These are phyloP conservation scores for Lasaia peninsularis DNA, from an alignment of 1,140 invertebrate genomes.

Conservation along the genomic window DNA sequence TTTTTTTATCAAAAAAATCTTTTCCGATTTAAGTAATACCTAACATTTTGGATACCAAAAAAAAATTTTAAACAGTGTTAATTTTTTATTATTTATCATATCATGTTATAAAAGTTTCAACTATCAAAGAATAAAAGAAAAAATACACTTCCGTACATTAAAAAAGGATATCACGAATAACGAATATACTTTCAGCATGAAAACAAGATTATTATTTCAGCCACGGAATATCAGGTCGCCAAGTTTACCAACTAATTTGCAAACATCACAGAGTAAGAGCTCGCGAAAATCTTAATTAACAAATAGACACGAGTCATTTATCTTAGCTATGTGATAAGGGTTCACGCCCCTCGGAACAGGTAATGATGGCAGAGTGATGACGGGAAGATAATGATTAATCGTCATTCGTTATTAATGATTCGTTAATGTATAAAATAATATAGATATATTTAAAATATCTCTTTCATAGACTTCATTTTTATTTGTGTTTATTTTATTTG, in stretches of 20 bases:
- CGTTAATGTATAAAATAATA: conserved; percentile 9
- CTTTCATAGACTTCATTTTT: neutral
- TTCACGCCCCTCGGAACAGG: conserved; percentile 44
- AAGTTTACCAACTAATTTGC: conserved; percentile 43
- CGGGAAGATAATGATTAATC: conserved; percentile 55
- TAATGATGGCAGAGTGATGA: conserved; percentile 51
- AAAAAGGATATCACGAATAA: neutral
- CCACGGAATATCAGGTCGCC: neutral
- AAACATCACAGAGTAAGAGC: conserved; percentile 61
- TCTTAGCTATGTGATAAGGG: conserved; percentile 65
- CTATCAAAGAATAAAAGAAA: no score
- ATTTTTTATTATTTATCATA: no score
- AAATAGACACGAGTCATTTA: conserved; percentile 65
- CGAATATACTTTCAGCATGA: no score
- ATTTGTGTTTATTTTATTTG: neutral
- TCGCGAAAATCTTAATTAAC: conserved; percentile 76
- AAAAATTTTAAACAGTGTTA: no score
- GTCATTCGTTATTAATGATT: conserved; percentile 40
- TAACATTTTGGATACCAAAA: no score
- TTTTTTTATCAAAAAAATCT: no score
- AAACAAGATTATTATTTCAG: neutral
- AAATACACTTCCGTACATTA: no score
- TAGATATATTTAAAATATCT: conserved; percentile 13
- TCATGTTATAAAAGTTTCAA: no score
- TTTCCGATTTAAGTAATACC: no score